Evolutionary conservation across 2,797 vertebrate genomes (phyloP).

Genomic region (Bucorvus abyssinicus): DNA sequence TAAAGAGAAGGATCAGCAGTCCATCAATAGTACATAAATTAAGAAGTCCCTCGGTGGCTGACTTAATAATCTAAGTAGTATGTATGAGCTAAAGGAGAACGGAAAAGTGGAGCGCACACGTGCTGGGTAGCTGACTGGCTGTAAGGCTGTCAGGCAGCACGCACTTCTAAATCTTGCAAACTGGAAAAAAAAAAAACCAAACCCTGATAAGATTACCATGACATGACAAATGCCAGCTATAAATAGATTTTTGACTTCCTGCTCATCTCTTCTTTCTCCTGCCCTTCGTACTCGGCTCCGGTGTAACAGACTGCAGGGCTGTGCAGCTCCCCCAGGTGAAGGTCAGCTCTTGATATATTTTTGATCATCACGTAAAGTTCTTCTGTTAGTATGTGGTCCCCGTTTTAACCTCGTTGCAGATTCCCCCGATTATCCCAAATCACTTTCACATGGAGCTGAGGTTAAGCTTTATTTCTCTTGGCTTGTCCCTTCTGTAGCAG

Average conservation of each 20-base stretch:
- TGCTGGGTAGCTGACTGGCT: background rate
- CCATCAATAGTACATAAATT: background rate
- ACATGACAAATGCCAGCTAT: constrained; percentile 12
- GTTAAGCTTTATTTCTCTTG: constrained; percentile 90
- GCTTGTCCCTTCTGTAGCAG: constrained; percentile 81
- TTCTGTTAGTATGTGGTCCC: constrained; percentile 75
- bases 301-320: background rate
- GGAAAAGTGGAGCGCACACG: background rate
- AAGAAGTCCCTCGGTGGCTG: background rate
- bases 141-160: background rate
- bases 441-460: constrained; percentile 89
- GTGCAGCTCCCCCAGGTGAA: constrained; percentile 38
- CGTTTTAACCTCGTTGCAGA: constrained; percentile 74
- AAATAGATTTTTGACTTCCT: constrained; percentile 41
- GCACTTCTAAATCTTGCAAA: background rate
- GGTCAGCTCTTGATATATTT: constrained; percentile 46
- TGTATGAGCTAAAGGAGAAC: background rate
- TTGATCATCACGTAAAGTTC: constrained; percentile 55
- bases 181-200: background rate
- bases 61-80: background rate
- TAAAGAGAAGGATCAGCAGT: constrained; percentile 18
- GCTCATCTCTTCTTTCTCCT: background rate
- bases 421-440: constrained; percentile 84
- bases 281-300: fast-evolving
- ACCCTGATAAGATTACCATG: background rate